Conservation (phyloP, 2,113 vertebrate species). For the Pogona vitticeps region DNA sequence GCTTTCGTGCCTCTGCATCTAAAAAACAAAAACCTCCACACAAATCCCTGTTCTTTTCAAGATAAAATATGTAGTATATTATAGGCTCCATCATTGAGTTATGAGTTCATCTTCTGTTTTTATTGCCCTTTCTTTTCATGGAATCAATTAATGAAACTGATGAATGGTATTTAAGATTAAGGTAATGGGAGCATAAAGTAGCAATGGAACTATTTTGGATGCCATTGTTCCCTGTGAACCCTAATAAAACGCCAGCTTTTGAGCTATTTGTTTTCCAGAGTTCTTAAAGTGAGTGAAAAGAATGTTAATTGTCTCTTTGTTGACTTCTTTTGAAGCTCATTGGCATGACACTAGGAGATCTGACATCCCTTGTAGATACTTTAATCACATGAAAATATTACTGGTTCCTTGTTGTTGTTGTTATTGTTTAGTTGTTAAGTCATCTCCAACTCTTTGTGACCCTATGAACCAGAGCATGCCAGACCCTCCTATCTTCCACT, state of each 20-base stretch:
- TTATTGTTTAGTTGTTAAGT: no score
- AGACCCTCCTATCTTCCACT: no score
- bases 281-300: not conserved
- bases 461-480: no score
- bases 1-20: not conserved
- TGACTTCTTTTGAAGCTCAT: not conserved
- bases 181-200: conserved; percentile 41
- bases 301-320: not conserved
- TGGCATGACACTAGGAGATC: not conserved
- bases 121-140: conserved; percentile 19
- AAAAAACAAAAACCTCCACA: not conserved
- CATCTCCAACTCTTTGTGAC: no score
- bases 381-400: no score
- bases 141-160: conserved; percentile 43
- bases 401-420: no score
- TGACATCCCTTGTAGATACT: not conserved
- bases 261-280: conserved; percentile 31
- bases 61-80: conserved; percentile 22
- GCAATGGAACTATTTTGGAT: conserved; percentile 14
- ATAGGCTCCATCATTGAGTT: not conserved
- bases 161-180: conserved; percentile 50
- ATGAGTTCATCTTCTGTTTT: conserved; percentile 26
- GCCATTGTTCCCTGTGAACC: conserved; percentile 28
- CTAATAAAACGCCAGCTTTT: conserved; percentile 15
- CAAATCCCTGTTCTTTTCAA: conserved; percentile 25